Conservation (phyloP, 2,113 vertebrate genomes). For the Notothenia rossii region DNA sequence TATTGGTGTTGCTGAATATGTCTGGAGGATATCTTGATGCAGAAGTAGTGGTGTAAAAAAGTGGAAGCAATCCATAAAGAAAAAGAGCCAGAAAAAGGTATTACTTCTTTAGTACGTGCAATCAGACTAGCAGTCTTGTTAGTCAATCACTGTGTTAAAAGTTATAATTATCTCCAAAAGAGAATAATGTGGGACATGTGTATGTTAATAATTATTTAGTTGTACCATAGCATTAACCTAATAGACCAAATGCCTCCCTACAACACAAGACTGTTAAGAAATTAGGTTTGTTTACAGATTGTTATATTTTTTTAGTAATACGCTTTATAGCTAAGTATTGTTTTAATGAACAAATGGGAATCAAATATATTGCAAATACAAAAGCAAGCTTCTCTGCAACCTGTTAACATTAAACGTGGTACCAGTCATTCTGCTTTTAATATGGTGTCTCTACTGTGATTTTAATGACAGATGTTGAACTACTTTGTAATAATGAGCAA, state of each 20-base stretch:
- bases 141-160: constrained; percentile 15
- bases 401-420: not conserved
- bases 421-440: not conserved
- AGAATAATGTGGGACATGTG: not conserved
- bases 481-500: not conserved
- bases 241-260: constrained; percentile 21
- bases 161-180: constrained; percentile 4
- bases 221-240: constrained; percentile 26
- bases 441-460: not conserved
- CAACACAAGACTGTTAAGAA: constrained; percentile 8
- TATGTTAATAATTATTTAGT: constrained; percentile 17
- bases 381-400: constrained; percentile 24
- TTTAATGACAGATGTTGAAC: not conserved
- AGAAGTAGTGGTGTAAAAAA: not conserved
- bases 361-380: constrained; percentile 17
- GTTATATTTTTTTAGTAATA: constrained; percentile 3
- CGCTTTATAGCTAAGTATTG: constrained; percentile 18
- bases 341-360: constrained; percentile 3
- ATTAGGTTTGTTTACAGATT: constrained; percentile 8
- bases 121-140: constrained; percentile 8
- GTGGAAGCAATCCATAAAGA: not conserved
- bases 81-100: not conserved
- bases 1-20: not conserved
- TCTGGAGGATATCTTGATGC: not conserved
- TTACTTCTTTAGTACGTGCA: not conserved